A percentile compares a stretch with the other conserved stretches of the same genome.
Conservation (phyloP, 2,888 invertebrate genomes). For the Monopis laevigella region DNA sequence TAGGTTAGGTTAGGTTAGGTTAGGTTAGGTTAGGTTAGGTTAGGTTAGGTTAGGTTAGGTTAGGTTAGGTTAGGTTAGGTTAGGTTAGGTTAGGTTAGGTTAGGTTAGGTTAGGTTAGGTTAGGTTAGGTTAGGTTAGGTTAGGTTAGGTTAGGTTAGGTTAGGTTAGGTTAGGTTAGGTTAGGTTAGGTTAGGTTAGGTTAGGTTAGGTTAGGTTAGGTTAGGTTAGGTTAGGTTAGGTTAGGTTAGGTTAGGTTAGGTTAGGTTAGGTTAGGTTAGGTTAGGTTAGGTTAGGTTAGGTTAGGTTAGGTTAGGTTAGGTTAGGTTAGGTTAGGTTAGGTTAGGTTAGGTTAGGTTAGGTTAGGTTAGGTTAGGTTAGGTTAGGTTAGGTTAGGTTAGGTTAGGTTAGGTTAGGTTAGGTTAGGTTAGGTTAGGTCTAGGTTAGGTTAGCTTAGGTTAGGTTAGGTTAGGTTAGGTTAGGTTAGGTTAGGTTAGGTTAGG, state of each 20-base stretch:
- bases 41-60: no score
- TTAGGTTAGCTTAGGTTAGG: conserved; percentile 16
- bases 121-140: conserved; percentile 4
- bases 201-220: conserved; percentile 19
- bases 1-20: no score
- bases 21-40: no score
- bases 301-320: conserved; percentile 22
- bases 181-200: conserved; percentile 19
- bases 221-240: conserved; percentile 15
- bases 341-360: conserved; percentile 16
- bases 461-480: conserved; percentile 20
- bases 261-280: conserved; percentile 21
- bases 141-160: conserved; percentile 17
- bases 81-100: conserved; percentile 19
- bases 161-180: conserved; percentile 21
- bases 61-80: conserved; percentile 15
- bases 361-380: conserved; percentile 17
- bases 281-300: conserved; percentile 20
- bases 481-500: conserved; percentile 3
- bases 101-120: conserved; percentile 5
- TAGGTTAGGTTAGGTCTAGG: conserved; percentile 17
- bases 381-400: conserved; percentile 18
- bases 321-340: conserved; percentile 17
- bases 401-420: conserved; percentile 19
- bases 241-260: conserved; percentile 21